phyloP scores from a whole-genome alignment of 2,888 invertebrate genomes.

The Chymomyza procnemis region DNA sequence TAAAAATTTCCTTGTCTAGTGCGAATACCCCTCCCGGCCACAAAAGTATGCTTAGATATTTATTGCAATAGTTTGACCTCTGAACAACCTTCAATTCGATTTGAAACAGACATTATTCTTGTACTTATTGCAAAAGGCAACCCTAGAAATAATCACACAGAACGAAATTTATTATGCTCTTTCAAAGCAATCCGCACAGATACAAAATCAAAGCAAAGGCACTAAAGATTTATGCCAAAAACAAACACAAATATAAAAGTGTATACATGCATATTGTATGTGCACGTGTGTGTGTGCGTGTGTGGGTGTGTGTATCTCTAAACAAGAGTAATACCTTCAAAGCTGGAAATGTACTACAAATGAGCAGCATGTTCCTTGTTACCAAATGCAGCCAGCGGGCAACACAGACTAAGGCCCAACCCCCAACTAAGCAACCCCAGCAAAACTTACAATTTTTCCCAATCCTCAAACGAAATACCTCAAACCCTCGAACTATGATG shows the following conservation, averaged over 20 bases:
- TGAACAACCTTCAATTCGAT: not conserved
- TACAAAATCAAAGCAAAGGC: not conserved
- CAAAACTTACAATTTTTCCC: not conserved
- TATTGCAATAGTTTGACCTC: not conserved
- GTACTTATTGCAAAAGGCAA: not conserved
- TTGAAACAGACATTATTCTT: not conserved
- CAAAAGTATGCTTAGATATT: not conserved
- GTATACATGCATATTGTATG: no score
- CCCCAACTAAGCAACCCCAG: not conserved
- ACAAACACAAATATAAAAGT: not conserved
- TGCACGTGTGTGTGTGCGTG: not conserved
- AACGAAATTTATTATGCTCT: conserved; percentile 1
- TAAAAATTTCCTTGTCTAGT: no score
- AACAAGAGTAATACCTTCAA: conserved; percentile 49
- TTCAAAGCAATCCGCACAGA: not conserved
- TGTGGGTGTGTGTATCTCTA: conserved; percentile 14
- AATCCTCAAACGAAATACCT: not conserved
- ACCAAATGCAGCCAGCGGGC: conserved; percentile 2
- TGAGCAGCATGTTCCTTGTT: conserved; percentile 27
- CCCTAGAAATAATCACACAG: not conserved
- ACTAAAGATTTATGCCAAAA: not conserved
- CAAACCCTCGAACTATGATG: conserved; percentile 27
- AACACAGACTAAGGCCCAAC: not conserved
- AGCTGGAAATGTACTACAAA: conserved; percentile 29
- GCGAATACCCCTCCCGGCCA: not conserved